Evolutionary conservation across 2,113 vertebrate genomes (phyloP), one percentile per base, ranked within the genome.

Genomic region (Nyctereutes procyonoides): DNA sequence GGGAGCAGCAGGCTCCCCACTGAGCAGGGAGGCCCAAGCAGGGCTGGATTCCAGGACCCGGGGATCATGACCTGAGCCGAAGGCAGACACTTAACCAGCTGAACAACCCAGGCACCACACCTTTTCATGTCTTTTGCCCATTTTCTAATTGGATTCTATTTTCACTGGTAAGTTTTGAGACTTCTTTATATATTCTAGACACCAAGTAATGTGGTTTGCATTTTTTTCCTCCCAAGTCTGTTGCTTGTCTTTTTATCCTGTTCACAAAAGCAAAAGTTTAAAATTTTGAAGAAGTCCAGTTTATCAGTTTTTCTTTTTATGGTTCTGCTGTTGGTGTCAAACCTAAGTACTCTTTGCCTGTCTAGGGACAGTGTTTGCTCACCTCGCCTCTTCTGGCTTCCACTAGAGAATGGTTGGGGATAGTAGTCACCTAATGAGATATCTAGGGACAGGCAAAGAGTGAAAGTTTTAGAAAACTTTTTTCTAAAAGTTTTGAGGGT

Each of bases 101-200:
- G 32, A 69, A 3, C 32, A 32, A 69, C 67, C 17, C 17, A 10
- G 67, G 32, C 32, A 19, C 16, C 67, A 30, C 32, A 69, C 32
- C 32, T 69, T 69, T 69, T 89, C 71, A 43, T 26, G 12, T 74
- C 35, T 43, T 74, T 94, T 91, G 6, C 35, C 16, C 4, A 43
- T 79, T 93, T 96, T 93, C 63, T 73, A 22, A 87, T 15, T 79
- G 30, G 12, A 53, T n/a, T 83, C 15, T 73, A 77, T 81, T 88
- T 94, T 81, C 28, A 55, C 10, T 73, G 55, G 28, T 84, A 38
- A 74, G 24, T 96, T 89, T 86, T 82, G 28, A 71, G 56, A 56
- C 8, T 87, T 95, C 24, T 95, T 65, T 85, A 19, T 84, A 15
- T 69, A 85, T 62, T 85, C 56, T 85, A 62, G 63, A 55, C 32